Evolutionary conservation across 1,140 invertebrate genomes (phyloP), one percentile per base, ranked within the genome.

Genomic region (Drosophila pseudoananassae): DNA sequence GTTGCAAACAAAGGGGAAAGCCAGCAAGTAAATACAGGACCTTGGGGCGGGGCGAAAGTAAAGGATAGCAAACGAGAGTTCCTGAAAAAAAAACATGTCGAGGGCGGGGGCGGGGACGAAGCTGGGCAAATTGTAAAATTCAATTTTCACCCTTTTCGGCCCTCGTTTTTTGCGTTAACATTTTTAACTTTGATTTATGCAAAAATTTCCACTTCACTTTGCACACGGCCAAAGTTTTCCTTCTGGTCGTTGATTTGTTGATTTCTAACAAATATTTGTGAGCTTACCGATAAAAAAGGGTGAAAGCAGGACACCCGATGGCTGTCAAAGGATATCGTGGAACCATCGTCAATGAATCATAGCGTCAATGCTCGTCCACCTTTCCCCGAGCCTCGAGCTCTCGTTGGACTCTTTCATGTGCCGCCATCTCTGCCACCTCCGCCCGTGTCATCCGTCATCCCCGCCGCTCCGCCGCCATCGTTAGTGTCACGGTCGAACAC

Each of bases 151-250:
- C 78, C 69, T 78, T 87, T 69, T 17, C 43, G 2, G 14, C 27
- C 8, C 3, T 43, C 27, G 70, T 77, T 85, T 80, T 87, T 76
- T 82, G 17, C 46, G 65, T 69, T 69, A 69, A 88, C 82, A 78
- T 75, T 87, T 87, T 85, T 88, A 87, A 82, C 82, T 78, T 83
- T 87, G 82, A 87, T 82, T 87, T 87, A 87, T 87, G 78, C 82
- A 83, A 69, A 88, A 87, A 88, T 88, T 88, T 87, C 58, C 78
- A 83, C 78, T 87, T 87, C 82, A 85, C 74, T 87, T 85, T 78
- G 69, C 76, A 84, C 76, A 60, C 59, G 47, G 59, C 71, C 59
- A 43, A 65, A 72, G 71, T 80, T 68, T 46, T 46, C 54, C 43
- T 58, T 52, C 50, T 70, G 59, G 52, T 40, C 58, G 66, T 74